Evolutionary conservation across 2,113 vertebrate genomes (phyloP).

Genomic region (Cynopterus brachyotis): DNA sequence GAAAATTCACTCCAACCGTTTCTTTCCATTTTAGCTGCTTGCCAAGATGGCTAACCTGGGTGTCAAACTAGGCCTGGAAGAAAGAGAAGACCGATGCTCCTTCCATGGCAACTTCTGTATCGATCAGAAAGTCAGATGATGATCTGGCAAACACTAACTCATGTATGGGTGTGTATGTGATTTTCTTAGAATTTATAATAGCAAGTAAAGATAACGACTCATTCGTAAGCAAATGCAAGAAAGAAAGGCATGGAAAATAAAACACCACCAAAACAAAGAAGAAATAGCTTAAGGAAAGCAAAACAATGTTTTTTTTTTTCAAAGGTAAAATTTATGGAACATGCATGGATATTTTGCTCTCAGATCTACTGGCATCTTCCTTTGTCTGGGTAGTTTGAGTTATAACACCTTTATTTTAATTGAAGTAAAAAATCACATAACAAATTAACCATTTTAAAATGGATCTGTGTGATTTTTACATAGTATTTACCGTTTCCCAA

Average conservation of each 20-base stretch:
- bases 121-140: neutral
- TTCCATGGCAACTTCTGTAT: neutral
- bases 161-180: neutral
- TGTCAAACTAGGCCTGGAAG: neutral
- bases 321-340: neutral
- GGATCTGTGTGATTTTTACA: neutral
- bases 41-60: neutral
- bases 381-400: conserved; percentile 19
- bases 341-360: conserved; percentile 47
- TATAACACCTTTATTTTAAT: neutral
- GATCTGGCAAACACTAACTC: neutral
- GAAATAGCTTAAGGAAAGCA: neutral
- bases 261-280: neutral
- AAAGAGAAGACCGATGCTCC: neutral
- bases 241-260: neutral
- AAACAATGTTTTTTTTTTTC: neutral
- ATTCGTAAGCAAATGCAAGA: neutral
- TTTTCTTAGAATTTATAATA: conserved; percentile 12
- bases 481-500: neutral
- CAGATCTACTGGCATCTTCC: neutral
- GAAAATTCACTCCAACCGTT: neutral
- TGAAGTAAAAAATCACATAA: neutral
- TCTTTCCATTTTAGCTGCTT: neutral
- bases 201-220: neutral
- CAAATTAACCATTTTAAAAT: neutral